Percentiles rank a stretch among this genome's conserved stretches.
Conservation (phyloP, 2,888 invertebrate genomes). For the Parnassius orleans region DNA sequence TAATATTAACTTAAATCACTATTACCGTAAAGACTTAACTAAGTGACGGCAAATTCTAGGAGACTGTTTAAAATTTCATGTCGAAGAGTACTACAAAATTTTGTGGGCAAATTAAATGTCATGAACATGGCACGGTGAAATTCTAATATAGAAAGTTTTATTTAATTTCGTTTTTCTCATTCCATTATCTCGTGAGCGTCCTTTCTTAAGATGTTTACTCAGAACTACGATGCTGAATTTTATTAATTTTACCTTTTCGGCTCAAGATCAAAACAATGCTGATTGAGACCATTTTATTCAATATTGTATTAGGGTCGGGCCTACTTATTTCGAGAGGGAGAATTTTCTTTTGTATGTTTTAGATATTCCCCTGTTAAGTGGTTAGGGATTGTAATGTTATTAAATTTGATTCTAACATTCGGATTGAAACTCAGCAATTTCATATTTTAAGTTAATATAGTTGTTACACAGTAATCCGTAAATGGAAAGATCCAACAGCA, state of each 20-base stretch:
- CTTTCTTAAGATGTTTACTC: slow-evolving; percentile 29
- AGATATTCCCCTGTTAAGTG: slow-evolving; percentile 22
- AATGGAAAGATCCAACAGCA: no score
- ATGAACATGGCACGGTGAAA: slow-evolving; percentile 15
- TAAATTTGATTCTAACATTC: slow-evolving; percentile 1
- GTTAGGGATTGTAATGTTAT: slow-evolving; percentile 18
- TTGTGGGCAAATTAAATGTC: slow-evolving; percentile 21
- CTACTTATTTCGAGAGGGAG: slow-evolving; percentile 14
- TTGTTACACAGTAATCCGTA: no score
- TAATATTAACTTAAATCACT: not conserved
- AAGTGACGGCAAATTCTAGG: not conserved
- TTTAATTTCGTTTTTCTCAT: slow-evolving; percentile 27
- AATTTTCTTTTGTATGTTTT: slow-evolving; percentile 23
- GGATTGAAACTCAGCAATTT: no score
- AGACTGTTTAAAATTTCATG: slow-evolving; percentile 19
- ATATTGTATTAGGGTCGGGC: slow-evolving; percentile 28
- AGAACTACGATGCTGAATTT: slow-evolving; percentile 28
- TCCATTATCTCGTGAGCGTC: slow-evolving; percentile 28
- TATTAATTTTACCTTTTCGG: slow-evolving; percentile 31
- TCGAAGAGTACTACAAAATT: slow-evolving; percentile 18
- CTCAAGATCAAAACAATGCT: slow-evolving; percentile 28
- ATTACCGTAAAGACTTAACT: not conserved
- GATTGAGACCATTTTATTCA: slow-evolving; percentile 28
- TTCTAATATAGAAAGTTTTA: slow-evolving; percentile 27
- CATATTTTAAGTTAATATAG: no score